Evolutionary conservation across 2,113 vertebrate species (phyloP).

Genomic region (Alectura lathami): DNA sequence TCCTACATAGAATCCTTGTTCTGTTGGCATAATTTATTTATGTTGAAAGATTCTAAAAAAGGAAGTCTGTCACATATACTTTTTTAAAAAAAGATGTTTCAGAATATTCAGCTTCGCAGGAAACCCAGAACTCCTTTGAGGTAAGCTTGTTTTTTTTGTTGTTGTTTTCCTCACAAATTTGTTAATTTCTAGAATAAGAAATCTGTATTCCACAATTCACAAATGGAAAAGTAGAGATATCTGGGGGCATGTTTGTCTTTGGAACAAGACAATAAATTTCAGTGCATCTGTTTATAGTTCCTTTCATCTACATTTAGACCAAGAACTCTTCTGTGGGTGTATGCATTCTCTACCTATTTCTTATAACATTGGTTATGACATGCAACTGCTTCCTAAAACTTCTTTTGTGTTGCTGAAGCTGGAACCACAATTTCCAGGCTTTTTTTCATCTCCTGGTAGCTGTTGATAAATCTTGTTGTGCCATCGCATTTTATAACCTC

Average conservation of each 20-base stretch:
- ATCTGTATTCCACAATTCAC: neutral
- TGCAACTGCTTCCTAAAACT: neutral
- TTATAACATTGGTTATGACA: neutral
- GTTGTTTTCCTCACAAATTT: neutral
- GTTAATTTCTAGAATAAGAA: neutral
- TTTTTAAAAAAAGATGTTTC: neutral
- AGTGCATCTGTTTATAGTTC: neutral
- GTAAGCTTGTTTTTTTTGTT: neutral
- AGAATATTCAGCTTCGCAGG: neutral
- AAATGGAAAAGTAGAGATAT: neutral
- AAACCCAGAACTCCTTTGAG: neutral
- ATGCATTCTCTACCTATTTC: neutral
- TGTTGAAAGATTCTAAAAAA: neutral
- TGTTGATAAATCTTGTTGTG: neutral
- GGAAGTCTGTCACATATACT: neutral
- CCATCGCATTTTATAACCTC: neutral
- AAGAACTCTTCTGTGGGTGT: neutral
- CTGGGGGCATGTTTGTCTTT: neutral
- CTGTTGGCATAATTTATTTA: neutral
- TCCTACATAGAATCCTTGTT: neutral
- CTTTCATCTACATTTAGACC: neutral
- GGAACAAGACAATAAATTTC: neutral
- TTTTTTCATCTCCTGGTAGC: neutral
- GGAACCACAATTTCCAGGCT: neutral
- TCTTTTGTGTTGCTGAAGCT: neutral